A percentile compares a stretch with the other conserved stretches of the same genome.
Conservation (phyloP, 2,888 invertebrate species). For the Trachelus stipa region DNA sequence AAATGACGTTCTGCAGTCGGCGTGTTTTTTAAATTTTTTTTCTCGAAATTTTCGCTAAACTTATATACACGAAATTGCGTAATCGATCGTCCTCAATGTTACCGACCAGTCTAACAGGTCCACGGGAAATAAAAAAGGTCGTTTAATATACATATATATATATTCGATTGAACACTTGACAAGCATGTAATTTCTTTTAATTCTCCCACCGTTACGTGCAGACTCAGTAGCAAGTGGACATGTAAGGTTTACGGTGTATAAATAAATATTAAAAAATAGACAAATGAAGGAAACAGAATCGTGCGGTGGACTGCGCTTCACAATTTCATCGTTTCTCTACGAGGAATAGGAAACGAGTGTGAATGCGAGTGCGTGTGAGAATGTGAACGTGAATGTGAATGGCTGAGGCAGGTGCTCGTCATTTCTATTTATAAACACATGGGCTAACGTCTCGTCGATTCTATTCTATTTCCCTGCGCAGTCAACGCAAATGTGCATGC, state of each 20-base stretch:
- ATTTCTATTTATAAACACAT: constrained; percentile 56
- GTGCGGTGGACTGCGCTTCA: background rate
- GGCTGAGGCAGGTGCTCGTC: constrained; percentile 60
- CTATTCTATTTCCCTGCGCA: constrained; percentile 43
- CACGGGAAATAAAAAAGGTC: background rate
- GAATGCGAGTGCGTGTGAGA: constrained; percentile 47
- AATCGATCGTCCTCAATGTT: background rate
- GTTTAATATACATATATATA: background rate
- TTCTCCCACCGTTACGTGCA: background rate
- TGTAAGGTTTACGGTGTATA: background rate
- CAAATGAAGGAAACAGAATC: background rate
- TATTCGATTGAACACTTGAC: background rate
- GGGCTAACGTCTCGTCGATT: constrained; percentile 32
- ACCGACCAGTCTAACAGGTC: background rate
- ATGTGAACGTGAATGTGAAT: constrained; percentile 48
- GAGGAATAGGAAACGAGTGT: background rate
- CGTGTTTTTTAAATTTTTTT: background rate
- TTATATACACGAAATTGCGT: background rate
- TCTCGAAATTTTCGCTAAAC: background rate
- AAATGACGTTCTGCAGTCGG: background rate
- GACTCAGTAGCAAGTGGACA: background rate
- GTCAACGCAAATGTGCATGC: constrained; percentile 22
- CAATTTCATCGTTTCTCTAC: background rate
- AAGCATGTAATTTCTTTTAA: background rate
- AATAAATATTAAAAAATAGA: background rate